Percentiles rank a stretch among this genome's conserved stretches.
Evolutionary conservation across 2,888 invertebrate genomes (phyloP).

Genomic region (Drosophila fungiperda): DNA sequence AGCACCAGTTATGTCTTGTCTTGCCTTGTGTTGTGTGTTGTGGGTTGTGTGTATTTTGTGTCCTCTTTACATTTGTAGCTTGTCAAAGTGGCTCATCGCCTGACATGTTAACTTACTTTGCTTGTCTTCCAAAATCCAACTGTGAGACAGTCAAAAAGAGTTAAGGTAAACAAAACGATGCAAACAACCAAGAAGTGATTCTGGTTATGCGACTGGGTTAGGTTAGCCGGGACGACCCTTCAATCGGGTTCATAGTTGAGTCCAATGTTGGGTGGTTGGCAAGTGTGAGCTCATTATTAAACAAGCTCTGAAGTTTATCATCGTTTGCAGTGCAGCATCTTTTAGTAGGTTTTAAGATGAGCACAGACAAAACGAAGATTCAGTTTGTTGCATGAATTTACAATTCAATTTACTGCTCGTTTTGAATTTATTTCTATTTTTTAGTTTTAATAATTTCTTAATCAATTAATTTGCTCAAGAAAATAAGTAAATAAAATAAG

Average conservation of each 20-base stretch:
- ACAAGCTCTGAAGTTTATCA: constrained; percentile 27
- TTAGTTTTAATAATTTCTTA: background rate
- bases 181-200: constrained; percentile 16
- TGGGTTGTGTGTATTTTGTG: constrained; percentile 58
- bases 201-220: constrained; percentile 5
- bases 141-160: constrained; percentile 13
- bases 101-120: constrained; percentile 74
- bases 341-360: background rate
- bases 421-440: background rate
- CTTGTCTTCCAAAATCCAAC: constrained; percentile 35
- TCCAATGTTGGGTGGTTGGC: background rate
- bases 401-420: background rate
- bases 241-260: background rate
- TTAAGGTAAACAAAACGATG: constrained; percentile 61
- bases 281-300: constrained; percentile 53
- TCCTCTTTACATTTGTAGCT: constrained; percentile 73
- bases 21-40: constrained; percentile 18
- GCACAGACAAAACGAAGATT: background rate
- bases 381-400: background rate
- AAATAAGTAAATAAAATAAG: background rate
- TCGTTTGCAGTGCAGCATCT: constrained; percentile 8
- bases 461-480: background rate
- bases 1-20: constrained; percentile 41
- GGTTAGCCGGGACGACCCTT: background rate
- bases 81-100: constrained; percentile 79